Evolutionary conservation across 2,888 invertebrate genomes (phyloP), one percentile per base, ranked within the genome.

Genomic region (Pseudeuparius sepicola): DNA sequence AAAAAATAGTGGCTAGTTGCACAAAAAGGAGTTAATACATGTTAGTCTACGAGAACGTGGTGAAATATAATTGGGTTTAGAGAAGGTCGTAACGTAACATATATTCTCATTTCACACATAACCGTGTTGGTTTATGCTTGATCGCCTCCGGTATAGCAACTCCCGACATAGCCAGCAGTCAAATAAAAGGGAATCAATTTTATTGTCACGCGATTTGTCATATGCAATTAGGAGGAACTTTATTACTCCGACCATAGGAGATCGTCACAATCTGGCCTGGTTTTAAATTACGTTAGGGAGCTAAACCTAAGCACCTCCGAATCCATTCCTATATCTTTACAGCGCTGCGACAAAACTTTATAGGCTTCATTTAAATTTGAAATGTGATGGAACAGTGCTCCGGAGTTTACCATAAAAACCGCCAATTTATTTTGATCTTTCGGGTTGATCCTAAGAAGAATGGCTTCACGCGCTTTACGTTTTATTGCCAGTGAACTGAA

Each of bases 301-400:
- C 20, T n/a, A n/a, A 32, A 27, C 34, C 16, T 17, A 36, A 20
- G 29, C 36, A 41, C 29, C 41, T 34, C 37, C 31, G 30, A 31
- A 29, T 37, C 25, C 35, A 27, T 34, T 11, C 14, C n/a, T 28
- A 44, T 37, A 46, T 47, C 44, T 48, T 46, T 39, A 41, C 40
- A 36, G 29, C 39, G 26, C 34, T 36, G 29, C 41, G 36, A 48
- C 50, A 47, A 40, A 51, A 52, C 48, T 54, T 54, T 54, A 55
- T 51, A 45, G 42, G 40, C 50, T 41, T 47, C 52, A 52, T 54
- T 55, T 55, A 52, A 55, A 53, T 54, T 50, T 52, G 46, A 49
- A 51, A 52, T 53, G 50, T 49, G 41, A 46, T 44, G 39, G 41
- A 50, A 41, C 36, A 43, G 34, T 40, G 40, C 37, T 40, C 27